Percentiles rank a stretch among this genome's conserved stretches.
Conservation (phyloP, 2,113 vertebrate genomes). For the Sphaerodactylus townsendi region DNA sequence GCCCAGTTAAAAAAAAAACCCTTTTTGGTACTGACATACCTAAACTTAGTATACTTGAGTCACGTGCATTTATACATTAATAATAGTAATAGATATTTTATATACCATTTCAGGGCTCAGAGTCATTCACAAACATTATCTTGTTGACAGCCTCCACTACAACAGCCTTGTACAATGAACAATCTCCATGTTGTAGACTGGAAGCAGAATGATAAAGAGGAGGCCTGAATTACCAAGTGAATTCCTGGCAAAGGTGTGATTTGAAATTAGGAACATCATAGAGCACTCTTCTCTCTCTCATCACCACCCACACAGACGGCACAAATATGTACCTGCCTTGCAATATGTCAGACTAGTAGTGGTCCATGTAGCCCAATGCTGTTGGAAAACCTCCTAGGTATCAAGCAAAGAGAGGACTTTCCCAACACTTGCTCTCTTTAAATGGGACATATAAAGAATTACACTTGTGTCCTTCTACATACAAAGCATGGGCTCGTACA, state of each 20-base stretch:
- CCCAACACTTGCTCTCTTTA: neutral
- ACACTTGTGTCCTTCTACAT: too few species aligned
- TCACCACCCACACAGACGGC: too few species aligned
- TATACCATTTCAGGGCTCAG: neutral
- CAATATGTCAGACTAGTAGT: too few species aligned
- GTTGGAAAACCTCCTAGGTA: too few species aligned
- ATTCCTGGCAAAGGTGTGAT: too few species aligned
- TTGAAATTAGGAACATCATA: too few species aligned
- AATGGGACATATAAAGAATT: neutral
- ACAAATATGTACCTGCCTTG: too few species aligned
- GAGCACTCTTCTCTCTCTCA: too few species aligned
- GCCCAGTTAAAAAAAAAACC: constrained; percentile 78
- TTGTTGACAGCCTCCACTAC: neutral
- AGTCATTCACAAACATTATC: neutral
- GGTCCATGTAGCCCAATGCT: too few species aligned
- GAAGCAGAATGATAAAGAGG: too few species aligned
- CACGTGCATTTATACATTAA: neutral
- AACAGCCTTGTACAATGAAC: constrained; percentile 13
- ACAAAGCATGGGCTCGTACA: neutral
- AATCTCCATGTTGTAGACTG: neutral
- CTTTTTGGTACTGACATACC: constrained; percentile 76
- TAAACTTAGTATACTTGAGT: constrained; percentile 53
- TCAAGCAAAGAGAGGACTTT: too few species aligned
- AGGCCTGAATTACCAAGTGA: too few species aligned
- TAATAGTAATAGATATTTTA: neutral